Base-by-base conservation (phyloP, 1,140 invertebrate genomes). In the Cherax destructor region DNA sequence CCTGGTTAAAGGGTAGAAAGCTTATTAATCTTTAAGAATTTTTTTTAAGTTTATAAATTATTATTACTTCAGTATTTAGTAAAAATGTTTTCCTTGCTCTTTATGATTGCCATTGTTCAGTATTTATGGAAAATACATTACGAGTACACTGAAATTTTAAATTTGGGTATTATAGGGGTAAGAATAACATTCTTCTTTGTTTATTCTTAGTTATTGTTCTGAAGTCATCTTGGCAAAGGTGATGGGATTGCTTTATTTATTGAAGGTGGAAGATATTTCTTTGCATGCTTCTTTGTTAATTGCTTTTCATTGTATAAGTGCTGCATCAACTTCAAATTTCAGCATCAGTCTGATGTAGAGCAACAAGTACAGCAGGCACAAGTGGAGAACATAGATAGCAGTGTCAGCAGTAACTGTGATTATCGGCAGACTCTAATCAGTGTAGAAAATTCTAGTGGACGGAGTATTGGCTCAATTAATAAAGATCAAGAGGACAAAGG, bases 341-440 rank as follows among this genome's bases (percentile, higher is more conserved):
- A 85, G 83, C 83, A 74, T 72, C 83, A 85, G 83, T 74, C 69
- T 69, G 83, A 85, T 85, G 83, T 47, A 85, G 83, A 85, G 16
- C 65, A 85, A 59, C 79, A 81, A 56, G 79, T 50, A 50, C 79
- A 47, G 69, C 59, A 47, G 24, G 69, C 83, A 69, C 83, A 85
- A 72, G 83, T 85, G 83, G 83, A 85, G 61, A 85, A 85, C 83
- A 21, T 52, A 41, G 61, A 50, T 74, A 85, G 74, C 65, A 47
- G 74, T 85, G 47, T 72, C 83, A 85, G 24, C 79, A 81, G 79
- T 56, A 81, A 81, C 50, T 30, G n/a, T 81, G 79, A 81, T 81
- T 81, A 59, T 85, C 83, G 50, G 21, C 83, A 85, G 65, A 85
- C 49, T 49, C 65, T 18, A 24, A 69, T 13, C 30, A 69, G 41